A percentile compares a stretch with the other conserved stretches of the same genome.
phyloP scores from a whole-genome alignment of 2,113 vertebrate genomes.

The Corythoichthys intestinalis region DNA sequence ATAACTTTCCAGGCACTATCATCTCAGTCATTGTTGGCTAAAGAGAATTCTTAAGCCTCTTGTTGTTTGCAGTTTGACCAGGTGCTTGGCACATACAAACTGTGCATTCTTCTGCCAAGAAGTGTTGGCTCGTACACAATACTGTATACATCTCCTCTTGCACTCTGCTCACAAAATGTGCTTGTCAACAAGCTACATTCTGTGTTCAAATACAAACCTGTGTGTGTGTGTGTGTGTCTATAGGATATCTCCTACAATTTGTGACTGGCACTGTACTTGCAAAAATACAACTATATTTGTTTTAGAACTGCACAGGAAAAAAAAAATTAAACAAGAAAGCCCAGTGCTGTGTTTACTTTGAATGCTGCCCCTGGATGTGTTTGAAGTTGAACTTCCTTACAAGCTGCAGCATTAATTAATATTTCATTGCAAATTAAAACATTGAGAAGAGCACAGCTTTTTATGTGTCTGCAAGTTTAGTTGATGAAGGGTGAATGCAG shows the following conservation, averaged over 20 bases:
- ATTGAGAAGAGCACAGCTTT: slow-evolving; percentile 30
- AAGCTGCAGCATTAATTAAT: slow-evolving; percentile 51
- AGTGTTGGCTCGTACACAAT: slow-evolving; percentile 62
- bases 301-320: not conserved
- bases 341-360: slow-evolving; percentile 12
- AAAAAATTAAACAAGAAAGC: slow-evolving; percentile 11
- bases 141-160: slow-evolving; percentile 64
- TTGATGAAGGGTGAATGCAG: not conserved
- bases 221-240: not conserved
- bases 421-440: slow-evolving; percentile 48
- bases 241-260: not conserved
- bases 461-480: slow-evolving; percentile 17
- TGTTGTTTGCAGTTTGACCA: slow-evolving; percentile 78
- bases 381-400: slow-evolving; percentile 39
- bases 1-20: slow-evolving; percentile 53
- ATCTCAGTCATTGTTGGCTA: slow-evolving; percentile 63
- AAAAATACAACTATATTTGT: slow-evolving; percentile 4
- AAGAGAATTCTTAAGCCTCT: slow-evolving; percentile 71
- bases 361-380: slow-evolving; percentile 19
- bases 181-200: slow-evolving; percentile 29
- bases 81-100: slow-evolving; percentile 72
- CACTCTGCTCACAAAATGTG: slow-evolving; percentile 37
- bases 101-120: slow-evolving; percentile 65
- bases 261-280: not conserved
- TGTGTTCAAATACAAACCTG: not conserved